Conservation (phyloP, 2,113 vertebrate species). For the Choloepus hoffmanni region DNA sequence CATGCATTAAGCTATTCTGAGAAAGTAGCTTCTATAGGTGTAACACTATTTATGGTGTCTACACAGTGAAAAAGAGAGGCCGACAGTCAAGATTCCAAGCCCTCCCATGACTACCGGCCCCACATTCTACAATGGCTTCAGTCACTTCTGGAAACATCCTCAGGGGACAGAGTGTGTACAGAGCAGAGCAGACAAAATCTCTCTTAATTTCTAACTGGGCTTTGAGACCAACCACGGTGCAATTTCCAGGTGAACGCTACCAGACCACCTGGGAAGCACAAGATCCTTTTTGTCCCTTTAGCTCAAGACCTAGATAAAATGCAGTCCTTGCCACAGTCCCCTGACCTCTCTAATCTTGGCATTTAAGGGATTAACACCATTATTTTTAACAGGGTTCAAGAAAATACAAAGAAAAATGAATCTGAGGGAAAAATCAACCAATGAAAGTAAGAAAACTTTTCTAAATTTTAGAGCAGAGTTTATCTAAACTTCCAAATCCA, state of each 20-base stretch:
- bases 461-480: neutral
- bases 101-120: neutral
- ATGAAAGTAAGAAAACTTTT: neutral
- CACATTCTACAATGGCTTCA: neutral
- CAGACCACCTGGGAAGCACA: neutral
- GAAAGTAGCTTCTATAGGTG: neutral
- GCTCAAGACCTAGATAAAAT: neutral
- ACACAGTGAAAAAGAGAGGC: neutral
- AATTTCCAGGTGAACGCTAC: neutral
- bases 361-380: neutral
- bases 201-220: neutral
- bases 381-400: neutral
- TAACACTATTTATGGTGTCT: neutral
- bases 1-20: neutral
- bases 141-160: neutral
- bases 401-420: neutral
- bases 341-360: neutral
- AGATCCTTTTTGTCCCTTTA: neutral
- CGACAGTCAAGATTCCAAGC: neutral
- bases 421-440: neutral
- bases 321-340: neutral
- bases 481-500: neutral
- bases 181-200: neutral
- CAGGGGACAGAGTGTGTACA: neutral
- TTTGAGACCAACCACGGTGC: neutral